Evolutionary conservation across 1,140 invertebrate species (phyloP).

Genomic region (Drosophila varians): DNA sequence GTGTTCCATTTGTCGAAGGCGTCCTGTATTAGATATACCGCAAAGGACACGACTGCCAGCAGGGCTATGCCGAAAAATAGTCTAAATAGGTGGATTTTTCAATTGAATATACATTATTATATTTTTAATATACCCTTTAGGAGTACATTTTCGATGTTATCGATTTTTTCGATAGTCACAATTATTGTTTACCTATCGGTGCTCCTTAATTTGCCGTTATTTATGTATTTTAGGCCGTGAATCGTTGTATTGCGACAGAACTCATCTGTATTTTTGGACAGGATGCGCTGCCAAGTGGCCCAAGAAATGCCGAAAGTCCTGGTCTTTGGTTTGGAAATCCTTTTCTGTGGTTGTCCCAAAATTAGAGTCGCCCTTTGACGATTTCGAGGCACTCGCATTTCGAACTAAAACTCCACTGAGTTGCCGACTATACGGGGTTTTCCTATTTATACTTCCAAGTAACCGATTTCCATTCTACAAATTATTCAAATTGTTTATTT

Average conservation of each 20-base stretch:
- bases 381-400: slow-evolving; percentile 20
- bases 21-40: slow-evolving; percentile 62
- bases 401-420: background rate
- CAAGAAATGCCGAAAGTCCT: slow-evolving; percentile 19
- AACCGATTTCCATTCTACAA: slow-evolving; percentile 2
- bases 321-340: background rate
- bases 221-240: slow-evolving; percentile 75
- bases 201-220: slow-evolving; percentile 37
- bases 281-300: slow-evolving; percentile 40
- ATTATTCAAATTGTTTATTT: slow-evolving; percentile 12
- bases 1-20: slow-evolving; percentile 75
- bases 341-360: slow-evolving; percentile 3
- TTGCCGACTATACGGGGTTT: background rate
- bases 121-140: too few relatives aligned
- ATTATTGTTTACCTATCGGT: background rate
- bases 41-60: slow-evolving; percentile 49
- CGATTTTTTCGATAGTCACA: too few relatives aligned
- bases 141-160: too few relatives aligned
- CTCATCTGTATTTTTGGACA: slow-evolving; percentile 67
- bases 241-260: slow-evolving; percentile 74
- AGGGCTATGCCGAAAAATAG: slow-evolving; percentile 68
- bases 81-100: too few relatives aligned
- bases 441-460: background rate
- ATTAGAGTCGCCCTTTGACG: slow-evolving; percentile 6
- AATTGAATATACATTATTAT: too few relatives aligned